Evolutionary conservation across 2,797 vertebrate species (phyloP), one percentile per base, ranked within the genome.

Genomic region (Serranus cabrilla): DNA sequence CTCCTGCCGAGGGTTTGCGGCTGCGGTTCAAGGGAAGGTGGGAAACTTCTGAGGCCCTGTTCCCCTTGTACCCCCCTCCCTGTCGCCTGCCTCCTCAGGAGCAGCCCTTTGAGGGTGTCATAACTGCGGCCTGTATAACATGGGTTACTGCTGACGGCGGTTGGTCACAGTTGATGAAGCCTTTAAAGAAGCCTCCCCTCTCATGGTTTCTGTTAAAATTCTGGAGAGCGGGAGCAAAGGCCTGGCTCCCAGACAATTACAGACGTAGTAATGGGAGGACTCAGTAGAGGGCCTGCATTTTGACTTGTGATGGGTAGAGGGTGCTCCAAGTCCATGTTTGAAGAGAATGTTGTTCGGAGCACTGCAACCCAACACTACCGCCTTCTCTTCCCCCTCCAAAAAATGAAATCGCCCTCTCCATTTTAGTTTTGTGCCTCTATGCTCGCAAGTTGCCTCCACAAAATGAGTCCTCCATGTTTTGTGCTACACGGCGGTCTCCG

Each of bases 101-200:
- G 95, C 95, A 95, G 94, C 94, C 94, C 96, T 98, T 97, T 97
- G 96, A 97, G 96, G 96, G 95, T 96, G 96, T 96, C 96, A 96
- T 96, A 96, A 95, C 95, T 93, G 93, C 94, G 94, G 96, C 96
- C 96, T 97, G 96, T 96, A 96, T 96, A 98, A 97, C 97, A 97
- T 94, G 97, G 97, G 96, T 97, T 97, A 97, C 95, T 97, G 96
- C 96, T 95, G 96, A 94, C 90, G 93, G 95, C 94, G 95, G 96
- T 96, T 96, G 95, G 93, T 94, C 93, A 93, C 94, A 96, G 95
- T 96, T 96, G 97, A 97, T 96, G 96, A 96, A 97, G 96, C 96
- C 96, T 97, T 95, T 91, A 96, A 96, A 96, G 94, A 95, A 94
- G 95, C 93, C 74, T 91, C 87, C 88, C 93, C 94, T 96, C 95